Evolutionary conservation across 1,140 invertebrate genomes (phyloP), one percentile per base, ranked within the genome.

Genomic region (Zaprionus lachaisei): DNA sequence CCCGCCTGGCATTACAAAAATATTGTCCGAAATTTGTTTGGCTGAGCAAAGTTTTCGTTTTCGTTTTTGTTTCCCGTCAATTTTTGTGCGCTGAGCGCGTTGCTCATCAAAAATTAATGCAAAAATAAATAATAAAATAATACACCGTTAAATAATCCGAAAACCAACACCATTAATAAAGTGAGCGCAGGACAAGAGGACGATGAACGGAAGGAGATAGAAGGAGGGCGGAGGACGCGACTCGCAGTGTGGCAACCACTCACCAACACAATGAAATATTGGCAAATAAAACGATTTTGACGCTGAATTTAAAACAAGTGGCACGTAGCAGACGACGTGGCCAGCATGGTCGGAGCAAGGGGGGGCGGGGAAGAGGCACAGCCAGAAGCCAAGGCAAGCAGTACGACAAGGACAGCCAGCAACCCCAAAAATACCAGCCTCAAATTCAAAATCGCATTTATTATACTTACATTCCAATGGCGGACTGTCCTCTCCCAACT

Each of bases 61-160:
- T 66, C 34, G 63, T 38, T 57, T 57, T 70, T 17, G 24, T 54
- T 62, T 61, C 1, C 63, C 47, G 61, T 71, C 60, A 57, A 38
- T 76, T 65, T 66, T 56, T n/a, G 15, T 60, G 49, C 62, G n/a
- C 41, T 41, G 66, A 69, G 75, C 34, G 56, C 76, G 71, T 57
- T 54, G 56, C 67, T 76, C 85, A 90, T 90, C 85, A 91, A 84
- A 91, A 87, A 91, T 91, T 89, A 89, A 91, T 89, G 83, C 89
- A 91, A 89, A 92, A 92, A 92, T 92, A 92, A 91, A 92, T 92
- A 92, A 92, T 92, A 91, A 92, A 92, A 78, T 92, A 92, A 92
- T 92, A 92, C 77, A 92, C 90, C 90, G 90, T 92, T 92, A 92
- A 92, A 92, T 92, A 92, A 92, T 92, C 83, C 90, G 75, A 92